Conservation (phyloP, 2,113 vertebrate genomes). For the Pterocles orientalis region DNA sequence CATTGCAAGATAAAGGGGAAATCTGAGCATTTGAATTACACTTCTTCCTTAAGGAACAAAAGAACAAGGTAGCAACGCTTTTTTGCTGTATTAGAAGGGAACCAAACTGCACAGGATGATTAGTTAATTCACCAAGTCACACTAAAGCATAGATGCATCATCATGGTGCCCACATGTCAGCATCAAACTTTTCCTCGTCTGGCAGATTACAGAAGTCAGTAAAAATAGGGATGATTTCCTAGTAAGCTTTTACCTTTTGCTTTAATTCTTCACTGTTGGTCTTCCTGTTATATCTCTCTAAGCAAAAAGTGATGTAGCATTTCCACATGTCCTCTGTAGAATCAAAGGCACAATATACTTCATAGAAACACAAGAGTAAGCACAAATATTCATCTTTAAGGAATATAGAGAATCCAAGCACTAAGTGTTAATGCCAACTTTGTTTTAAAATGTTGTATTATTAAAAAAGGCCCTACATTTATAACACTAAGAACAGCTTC, state of each 20-base stretch:
- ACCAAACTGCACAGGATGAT: not conserved
- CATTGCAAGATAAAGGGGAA: not conserved
- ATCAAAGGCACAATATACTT: conserved; percentile 8
- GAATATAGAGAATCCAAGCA: not conserved
- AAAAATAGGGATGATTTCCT: not conserved
- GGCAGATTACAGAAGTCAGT: not conserved
- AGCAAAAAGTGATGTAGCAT: conserved; percentile 86
- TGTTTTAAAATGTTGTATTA: not conserved
- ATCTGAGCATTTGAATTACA: not conserved
- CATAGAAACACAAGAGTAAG: not conserved
- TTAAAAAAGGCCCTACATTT: not conserved
- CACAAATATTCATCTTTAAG: not conserved
- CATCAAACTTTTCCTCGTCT: not conserved
- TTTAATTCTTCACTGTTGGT: conserved; percentile 86
- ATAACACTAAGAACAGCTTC: not conserved
- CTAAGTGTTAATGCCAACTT: not conserved
- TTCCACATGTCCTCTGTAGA: conserved; percentile 90
- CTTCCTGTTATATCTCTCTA: conserved; percentile 88
- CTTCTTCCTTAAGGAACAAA: not conserved
- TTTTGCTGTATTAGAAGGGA: not conserved
- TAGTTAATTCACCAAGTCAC: not conserved
- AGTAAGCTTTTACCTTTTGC: conserved; percentile 77
- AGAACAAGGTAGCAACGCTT: not conserved
- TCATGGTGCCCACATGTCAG: not conserved
- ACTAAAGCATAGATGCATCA: not conserved